Evolutionary conservation across 1,140 invertebrate genomes (phyloP).

Genomic region (Gonatopus flavifemur): DNA sequence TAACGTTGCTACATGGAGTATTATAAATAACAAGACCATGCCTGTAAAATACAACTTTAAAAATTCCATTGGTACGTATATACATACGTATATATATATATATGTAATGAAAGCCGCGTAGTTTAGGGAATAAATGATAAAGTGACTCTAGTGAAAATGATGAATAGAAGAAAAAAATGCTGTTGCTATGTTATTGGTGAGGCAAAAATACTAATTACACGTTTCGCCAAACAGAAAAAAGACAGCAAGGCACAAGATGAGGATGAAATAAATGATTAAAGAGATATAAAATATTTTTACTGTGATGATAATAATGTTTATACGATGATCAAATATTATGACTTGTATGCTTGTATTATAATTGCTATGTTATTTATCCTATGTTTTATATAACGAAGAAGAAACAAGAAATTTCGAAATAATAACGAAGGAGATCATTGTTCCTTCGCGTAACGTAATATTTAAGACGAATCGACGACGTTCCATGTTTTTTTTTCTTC

Average conservation of each 20-base stretch:
- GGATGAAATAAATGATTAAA: slow-evolving; percentile 42
- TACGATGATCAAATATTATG: slow-evolving; percentile 54
- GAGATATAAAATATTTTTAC: slow-evolving; percentile 58
- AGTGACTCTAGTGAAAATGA: slow-evolving; percentile 35
- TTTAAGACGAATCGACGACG: slow-evolving; percentile 33
- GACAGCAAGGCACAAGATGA: slow-evolving; percentile 33
- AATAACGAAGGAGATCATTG: slow-evolving; percentile 8
- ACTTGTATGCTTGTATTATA: slow-evolving; percentile 48
- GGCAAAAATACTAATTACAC: slow-evolving; percentile 8
- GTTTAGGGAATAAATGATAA: slow-evolving; percentile 28
- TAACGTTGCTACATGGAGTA: too few relatives aligned
- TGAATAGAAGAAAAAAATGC: slow-evolving; percentile 13
- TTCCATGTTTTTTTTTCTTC: slow-evolving; percentile 21
- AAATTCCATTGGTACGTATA: too few relatives aligned
- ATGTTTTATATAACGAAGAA: slow-evolving; percentile 39
- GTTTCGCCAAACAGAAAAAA: slow-evolving; percentile 9
- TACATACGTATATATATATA: slow-evolving; percentile 10
- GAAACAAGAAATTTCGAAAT: slow-evolving; percentile 10
- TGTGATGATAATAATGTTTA: slow-evolving; percentile 62
- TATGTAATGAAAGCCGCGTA: slow-evolving; percentile 18
- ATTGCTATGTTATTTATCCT: slow-evolving; percentile 38
- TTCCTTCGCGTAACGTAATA: slow-evolving; percentile 20
- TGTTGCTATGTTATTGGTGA: slow-evolving; percentile 22
- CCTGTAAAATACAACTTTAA: too few relatives aligned
- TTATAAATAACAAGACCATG: too few relatives aligned